phyloP scores from a whole-genome alignment of 2,888 invertebrate species.

The Lochmaea crataegi region DNA sequence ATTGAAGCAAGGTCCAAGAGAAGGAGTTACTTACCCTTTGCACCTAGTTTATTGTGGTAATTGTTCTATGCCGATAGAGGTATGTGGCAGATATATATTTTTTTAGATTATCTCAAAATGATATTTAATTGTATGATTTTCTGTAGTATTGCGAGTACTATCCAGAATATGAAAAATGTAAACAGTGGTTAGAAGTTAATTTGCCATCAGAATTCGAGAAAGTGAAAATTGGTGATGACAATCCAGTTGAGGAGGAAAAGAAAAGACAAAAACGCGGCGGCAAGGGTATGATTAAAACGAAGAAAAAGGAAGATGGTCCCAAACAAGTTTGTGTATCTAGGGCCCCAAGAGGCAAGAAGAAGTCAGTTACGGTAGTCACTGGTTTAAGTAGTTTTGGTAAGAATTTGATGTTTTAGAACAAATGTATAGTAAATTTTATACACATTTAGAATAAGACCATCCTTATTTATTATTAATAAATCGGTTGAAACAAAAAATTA shows the following conservation, averaged over 20 bases:
- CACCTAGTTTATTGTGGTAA: constrained; percentile 92
- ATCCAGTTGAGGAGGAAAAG: constrained; percentile 89
- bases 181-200: constrained; percentile 95
- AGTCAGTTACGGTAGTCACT: constrained; percentile 97
- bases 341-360: constrained; percentile 97
- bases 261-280: constrained; percentile 97
- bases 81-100: constrained; percentile 52
- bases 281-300: constrained; percentile 94
- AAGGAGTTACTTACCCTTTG: constrained; percentile 82
- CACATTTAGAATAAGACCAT: no score
- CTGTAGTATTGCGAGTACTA: constrained; percentile 96
- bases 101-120: background rate
- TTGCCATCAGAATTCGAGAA: constrained; percentile 94
- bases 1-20: constrained; percentile 68
- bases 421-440: background rate
- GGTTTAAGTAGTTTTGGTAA: constrained; percentile 94
- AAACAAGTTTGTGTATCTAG: constrained; percentile 87
- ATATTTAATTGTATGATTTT: constrained; percentile 33
- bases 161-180: constrained; percentile 97
- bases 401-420: background rate
- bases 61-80: constrained; percentile 94
- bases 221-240: constrained; percentile 77
- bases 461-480: no score
- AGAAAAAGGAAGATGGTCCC: constrained; percentile 92
- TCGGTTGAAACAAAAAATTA: no score